Conservation (phyloP, 2,113 vertebrate genomes). For the Pelecanoides urinatrix region DNA sequence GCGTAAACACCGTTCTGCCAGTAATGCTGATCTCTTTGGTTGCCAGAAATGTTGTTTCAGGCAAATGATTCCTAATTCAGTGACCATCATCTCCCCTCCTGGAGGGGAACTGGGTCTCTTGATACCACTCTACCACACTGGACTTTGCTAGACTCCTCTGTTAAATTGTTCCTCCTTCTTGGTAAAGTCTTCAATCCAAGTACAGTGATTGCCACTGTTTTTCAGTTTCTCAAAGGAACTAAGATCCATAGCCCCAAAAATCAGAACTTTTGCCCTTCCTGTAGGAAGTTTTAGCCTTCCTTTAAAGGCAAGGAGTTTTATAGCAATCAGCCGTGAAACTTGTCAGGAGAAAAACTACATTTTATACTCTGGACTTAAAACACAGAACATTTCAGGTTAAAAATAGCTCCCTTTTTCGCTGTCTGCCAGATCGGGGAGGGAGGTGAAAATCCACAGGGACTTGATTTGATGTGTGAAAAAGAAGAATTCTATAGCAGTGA, state of each 20-base stretch:
- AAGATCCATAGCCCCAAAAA: background rate
- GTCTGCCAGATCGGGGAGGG: slow-evolving; percentile 46
- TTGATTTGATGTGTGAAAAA: slow-evolving; percentile 14
- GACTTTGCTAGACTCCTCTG: background rate
- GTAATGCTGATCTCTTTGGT: background rate
- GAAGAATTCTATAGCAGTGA: background rate
- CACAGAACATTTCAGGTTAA: slow-evolving; percentile 39
- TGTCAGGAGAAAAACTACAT: slow-evolving; percentile 1
- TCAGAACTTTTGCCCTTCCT: background rate
- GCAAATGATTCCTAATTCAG: background rate
- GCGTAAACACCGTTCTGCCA: background rate
- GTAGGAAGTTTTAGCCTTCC: background rate
- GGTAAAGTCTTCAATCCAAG: background rate
- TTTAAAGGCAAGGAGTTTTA: background rate
- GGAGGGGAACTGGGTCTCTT: background rate
- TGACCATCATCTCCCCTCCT: background rate
- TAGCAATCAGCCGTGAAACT: background rate
- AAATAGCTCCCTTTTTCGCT: slow-evolving; percentile 52
- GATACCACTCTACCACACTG: background rate
- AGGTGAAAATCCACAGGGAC: slow-evolving; percentile 46
- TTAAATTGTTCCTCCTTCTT: background rate
- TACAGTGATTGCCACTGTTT: background rate
- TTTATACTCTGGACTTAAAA: slow-evolving; percentile 23
- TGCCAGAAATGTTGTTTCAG: background rate
- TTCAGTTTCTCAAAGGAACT: background rate